Percentiles rank a stretch among this genome's conserved stretches.
Conservation (phyloP, 2,888 invertebrate genomes). For the Myathropa florea region DNA sequence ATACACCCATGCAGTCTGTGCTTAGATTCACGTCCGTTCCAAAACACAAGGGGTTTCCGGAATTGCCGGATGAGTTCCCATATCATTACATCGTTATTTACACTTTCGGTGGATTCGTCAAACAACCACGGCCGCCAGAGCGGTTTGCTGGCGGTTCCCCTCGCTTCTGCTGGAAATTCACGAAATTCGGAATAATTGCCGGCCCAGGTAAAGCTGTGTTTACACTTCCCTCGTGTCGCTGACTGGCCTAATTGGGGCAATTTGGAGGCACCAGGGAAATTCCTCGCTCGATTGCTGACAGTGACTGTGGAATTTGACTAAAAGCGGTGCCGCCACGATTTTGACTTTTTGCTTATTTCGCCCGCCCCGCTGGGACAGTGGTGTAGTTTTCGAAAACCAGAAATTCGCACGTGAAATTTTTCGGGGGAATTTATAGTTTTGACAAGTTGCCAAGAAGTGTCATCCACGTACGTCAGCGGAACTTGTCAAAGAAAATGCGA, state of each 20-base stretch:
- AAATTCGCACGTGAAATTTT: constrained; percentile 43
- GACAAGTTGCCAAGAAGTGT: constrained; percentile 47
- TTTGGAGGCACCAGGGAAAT: constrained; percentile 10
- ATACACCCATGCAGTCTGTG: constrained; percentile 33
- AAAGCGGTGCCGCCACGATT: neutral
- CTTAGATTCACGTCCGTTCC: constrained; percentile 38
- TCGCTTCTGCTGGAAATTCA: neutral
- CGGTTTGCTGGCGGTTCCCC: neutral
- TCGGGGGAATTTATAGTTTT: constrained; percentile 20
- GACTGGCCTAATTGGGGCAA: constrained; percentile 27
- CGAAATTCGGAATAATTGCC: neutral
- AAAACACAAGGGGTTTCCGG: constrained; percentile 26
- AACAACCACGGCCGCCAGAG: neutral
- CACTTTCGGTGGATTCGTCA: constrained; percentile 11
- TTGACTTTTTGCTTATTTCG: neutral
- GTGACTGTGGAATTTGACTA: constrained; percentile 29
- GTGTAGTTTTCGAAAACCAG: neutral
- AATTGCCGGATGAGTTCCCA: constrained; percentile 13
- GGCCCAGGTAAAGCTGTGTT: constrained; percentile 23
- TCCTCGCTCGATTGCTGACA: constrained; percentile 16
- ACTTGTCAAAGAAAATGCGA: neutral
- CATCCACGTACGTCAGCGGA: constrained; percentile 16
- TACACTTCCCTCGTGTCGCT: constrained; percentile 36
- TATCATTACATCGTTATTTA: constrained; percentile 43
- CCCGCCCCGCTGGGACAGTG: constrained; percentile 11